Evolutionary conservation across 2,113 vertebrate species (phyloP).

Genomic region (Entelurus aequoreus): DNA sequence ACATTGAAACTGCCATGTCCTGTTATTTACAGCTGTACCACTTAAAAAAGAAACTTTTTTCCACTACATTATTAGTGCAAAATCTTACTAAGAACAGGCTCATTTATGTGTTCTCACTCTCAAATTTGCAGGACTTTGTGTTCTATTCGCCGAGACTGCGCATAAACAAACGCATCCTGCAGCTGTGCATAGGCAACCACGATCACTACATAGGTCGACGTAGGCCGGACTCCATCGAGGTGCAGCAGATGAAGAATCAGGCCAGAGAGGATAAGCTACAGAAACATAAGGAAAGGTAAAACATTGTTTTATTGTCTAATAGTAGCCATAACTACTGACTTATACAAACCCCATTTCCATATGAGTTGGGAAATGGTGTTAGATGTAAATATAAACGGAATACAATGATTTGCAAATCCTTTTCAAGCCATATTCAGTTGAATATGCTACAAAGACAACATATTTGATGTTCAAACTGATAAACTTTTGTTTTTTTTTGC

Average conservation of each 20-base stretch:
- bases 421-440: too few relatives aligned
- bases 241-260: constrained; percentile 97
- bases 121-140: constrained; percentile 82
- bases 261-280: constrained; percentile 91
- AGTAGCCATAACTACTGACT: neutral
- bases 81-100: neutral
- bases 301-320: neutral
- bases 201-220: constrained; percentile 94
- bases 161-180: constrained; percentile 95
- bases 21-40: too few relatives aligned
- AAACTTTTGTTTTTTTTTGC: too few relatives aligned
- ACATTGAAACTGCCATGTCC: too few relatives aligned
- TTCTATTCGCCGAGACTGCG: constrained; percentile 91
- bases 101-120: neutral
- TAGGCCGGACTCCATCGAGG: constrained; percentile 94
- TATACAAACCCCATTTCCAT: too few relatives aligned
- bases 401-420: too few relatives aligned
- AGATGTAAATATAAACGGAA: too few relatives aligned
- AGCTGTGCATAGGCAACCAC: constrained; percentile 97
- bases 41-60: too few relatives aligned
- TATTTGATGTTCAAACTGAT: too few relatives aligned
- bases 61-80: too few relatives aligned
- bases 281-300: constrained; percentile 84
- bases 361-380: too few relatives aligned
- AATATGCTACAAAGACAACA: too few relatives aligned